phyloP scores from a whole-genome alignment of 1,140 invertebrate genomes.

The Gyrodactylus salaris region DNA sequence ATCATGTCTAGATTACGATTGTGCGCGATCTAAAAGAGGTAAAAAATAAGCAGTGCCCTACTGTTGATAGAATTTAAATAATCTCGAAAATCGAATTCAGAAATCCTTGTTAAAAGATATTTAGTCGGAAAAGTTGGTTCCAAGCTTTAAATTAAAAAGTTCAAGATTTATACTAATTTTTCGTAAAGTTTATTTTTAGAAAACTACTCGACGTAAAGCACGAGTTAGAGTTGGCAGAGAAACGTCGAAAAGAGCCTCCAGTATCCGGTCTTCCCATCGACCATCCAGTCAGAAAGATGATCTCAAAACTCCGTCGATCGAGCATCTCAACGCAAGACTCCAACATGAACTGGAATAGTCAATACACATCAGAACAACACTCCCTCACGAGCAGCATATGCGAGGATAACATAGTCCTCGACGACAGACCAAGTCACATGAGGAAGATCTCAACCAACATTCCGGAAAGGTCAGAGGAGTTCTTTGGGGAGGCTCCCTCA shows the following conservation, averaged over 20 bases:
- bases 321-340: background rate
- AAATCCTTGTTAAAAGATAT: too few species aligned
- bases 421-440: background rate
- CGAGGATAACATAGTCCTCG: background rate
- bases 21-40: too few species aligned
- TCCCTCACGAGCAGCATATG: background rate
- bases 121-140: background rate
- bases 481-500: background rate
- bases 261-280: constrained; percentile 53
- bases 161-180: background rate
- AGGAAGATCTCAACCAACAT: background rate
- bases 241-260: constrained; percentile 71
- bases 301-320: constrained; percentile 39
- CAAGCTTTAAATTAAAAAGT: too few species aligned
- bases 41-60: too few species aligned
- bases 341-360: background rate
- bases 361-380: background rate
- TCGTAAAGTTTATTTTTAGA: constrained; percentile 54
- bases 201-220: constrained; percentile 87
- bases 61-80: too few species aligned
- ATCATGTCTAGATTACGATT: too few species aligned
- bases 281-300: constrained; percentile 79
- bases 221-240: constrained; percentile 77
- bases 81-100: too few species aligned
- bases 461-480: background rate